Base-by-base conservation (phyloP, 2,113 vertebrate genomes). In the Nesoenas mayeri region DNA sequence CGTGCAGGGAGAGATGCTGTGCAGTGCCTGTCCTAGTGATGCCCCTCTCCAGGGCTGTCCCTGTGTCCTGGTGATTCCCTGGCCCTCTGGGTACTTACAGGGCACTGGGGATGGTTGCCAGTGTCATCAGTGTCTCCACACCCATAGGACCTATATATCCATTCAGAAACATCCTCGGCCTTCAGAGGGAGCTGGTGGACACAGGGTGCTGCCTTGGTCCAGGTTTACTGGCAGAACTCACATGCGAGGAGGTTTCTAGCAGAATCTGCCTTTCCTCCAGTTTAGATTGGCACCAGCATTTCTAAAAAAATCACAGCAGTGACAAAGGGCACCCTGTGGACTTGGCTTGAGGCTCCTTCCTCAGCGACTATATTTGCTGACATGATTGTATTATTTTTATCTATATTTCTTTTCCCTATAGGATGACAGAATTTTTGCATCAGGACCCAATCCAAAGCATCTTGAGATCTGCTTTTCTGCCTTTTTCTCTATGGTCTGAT, bases 1-100 rank as follows among this genome's bases (percentile, higher is more conserved):
- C 1, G 2, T 5, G 25, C 3, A 1, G 29, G 38, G 42, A 67
- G 17, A 9, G 29, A 9, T 34, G 8, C 6, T 44, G 20, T 44
- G 38, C 29, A 36, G 51, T 72, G 11, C 25, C 34, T 73, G 6
- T 54, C 31, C 28, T 19, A 66, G 10, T 19, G 32, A 56, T 6
- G 50, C 16, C 3, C 12, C 14, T 70, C 24, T 56, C 38, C 28
- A 44, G 29, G 13, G 7, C 24, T 26, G 3, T 50, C 31, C 28
- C 24, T 25, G 16, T 18, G 22, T 56, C 42, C 56, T 54, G 25
- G 7, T 34, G 32, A 24, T 6, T 74, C 4, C 4, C 8, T 4
- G 4, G 9, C 12, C 28, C n/a, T 50, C 21, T 36, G 34, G 20
- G 3, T 50, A 18, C 32, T 9, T 71, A 19, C 10, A 82, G 24